These are phyloP conservation scores for Eurystomus glaucurus DNA, from an alignment of 2,797 vertebrate genomes.

Conservation along the genomic window DNA sequence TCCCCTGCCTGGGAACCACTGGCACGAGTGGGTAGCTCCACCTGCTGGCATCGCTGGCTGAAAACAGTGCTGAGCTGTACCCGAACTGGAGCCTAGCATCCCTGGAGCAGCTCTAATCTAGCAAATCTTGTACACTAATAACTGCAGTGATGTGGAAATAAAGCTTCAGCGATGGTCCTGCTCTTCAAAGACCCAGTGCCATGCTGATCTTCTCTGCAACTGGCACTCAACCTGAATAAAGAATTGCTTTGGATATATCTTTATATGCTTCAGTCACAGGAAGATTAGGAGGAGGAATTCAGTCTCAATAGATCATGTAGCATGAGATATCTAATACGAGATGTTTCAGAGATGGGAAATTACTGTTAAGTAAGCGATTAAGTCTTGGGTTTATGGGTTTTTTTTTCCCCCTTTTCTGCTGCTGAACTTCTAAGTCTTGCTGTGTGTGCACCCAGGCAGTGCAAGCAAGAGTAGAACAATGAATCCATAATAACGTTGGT, in stretches of 20 bases:
- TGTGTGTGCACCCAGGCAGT: not conserved
- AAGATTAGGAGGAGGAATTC: not conserved
- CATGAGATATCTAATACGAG: not conserved
- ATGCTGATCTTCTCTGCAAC: not conserved
- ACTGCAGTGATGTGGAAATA: not conserved
- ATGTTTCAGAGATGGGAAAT: not conserved
- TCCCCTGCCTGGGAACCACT: not conserved
- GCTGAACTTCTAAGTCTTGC: not conserved
- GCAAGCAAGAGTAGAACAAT: not conserved
- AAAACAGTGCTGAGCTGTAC: rapidly evolving
- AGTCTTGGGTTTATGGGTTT: not conserved
- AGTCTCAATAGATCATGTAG: not conserved
- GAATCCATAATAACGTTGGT: not conserved
- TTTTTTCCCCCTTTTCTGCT: not conserved
- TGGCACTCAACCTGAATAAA: not conserved
- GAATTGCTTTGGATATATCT: not conserved
- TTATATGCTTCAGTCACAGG: not conserved
- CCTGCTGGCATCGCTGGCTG: not conserved
- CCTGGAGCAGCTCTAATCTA: not conserved
- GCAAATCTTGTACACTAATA: rapidly evolving
- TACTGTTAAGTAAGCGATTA: not conserved
- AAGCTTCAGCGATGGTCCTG: not conserved
- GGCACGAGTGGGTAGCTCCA: constrained; percentile 21
- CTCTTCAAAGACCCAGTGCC: not conserved
- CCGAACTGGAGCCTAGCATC: rapidly evolving